These are phyloP conservation scores for Merluccius polli DNA, from an alignment of 2,797 vertebrate genomes.

Conservation along the genomic window DNA sequence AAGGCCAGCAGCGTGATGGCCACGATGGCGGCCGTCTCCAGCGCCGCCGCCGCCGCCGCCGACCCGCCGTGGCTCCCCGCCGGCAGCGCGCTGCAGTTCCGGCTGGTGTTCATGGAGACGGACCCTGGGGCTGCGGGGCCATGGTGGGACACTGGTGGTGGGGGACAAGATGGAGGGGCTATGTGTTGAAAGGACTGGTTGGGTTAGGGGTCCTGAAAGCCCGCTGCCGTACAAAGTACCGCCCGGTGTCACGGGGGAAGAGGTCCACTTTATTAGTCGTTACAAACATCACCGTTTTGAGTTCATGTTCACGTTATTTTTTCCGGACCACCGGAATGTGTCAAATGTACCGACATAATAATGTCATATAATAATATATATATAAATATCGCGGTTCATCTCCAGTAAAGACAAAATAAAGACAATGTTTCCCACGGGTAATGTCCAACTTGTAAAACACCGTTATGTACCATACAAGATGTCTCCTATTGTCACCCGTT, in stretches of 20 bases:
- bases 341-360: not conserved
- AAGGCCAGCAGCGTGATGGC: conserved; percentile 87
- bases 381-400: not conserved
- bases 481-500: not conserved
- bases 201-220: not conserved
- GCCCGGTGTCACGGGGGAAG: no score
- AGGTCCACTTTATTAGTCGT: no score
- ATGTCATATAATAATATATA: no score
- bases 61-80: conserved; percentile 65
- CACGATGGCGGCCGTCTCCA: conserved; percentile 86
- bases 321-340: not conserved
- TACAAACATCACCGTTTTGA: no score
- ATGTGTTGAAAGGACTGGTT: not conserved
- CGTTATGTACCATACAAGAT: not conserved
- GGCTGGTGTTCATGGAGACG: conserved; percentile 81
- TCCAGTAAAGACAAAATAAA: not conserved
- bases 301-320: not conserved
- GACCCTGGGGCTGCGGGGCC: conserved; percentile 54
- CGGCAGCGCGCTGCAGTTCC: conserved; percentile 68
- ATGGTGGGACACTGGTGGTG: conserved; percentile 69
- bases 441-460: not conserved
- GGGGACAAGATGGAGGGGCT: conserved; percentile 23
- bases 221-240: no score
- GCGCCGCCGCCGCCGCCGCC: conserved; percentile 67
- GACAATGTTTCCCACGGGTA: not conserved